phyloP scores from a whole-genome alignment of 2,888 invertebrate species.

The Spatulosminthurus flaviceps region DNA sequence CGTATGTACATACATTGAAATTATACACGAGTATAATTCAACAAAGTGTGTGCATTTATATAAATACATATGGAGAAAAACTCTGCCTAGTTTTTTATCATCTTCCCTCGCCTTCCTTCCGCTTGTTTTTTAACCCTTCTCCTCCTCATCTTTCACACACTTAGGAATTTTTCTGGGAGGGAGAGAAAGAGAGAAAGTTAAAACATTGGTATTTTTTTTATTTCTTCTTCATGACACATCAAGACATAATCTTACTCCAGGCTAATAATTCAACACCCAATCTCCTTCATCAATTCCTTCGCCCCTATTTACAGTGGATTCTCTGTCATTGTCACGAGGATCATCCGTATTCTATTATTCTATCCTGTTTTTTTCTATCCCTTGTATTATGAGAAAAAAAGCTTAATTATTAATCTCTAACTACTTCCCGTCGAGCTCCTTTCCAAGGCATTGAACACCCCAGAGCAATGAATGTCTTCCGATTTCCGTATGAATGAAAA shows the following conservation, averaged over 20 bases:
- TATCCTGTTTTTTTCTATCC: background rate
- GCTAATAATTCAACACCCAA: conserved; percentile 18
- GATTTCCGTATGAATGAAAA: too few species aligned
- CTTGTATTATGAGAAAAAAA: too few species aligned
- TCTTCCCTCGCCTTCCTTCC: conserved; percentile 23
- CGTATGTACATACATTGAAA: too few species aligned
- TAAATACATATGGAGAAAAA: background rate
- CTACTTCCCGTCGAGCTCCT: too few species aligned
- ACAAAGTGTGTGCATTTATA: background rate
- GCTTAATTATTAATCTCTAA: too few species aligned
- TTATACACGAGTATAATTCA: too few species aligned
- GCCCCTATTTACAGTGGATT: background rate
- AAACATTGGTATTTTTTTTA: conserved; percentile 42
- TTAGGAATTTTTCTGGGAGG: background rate
- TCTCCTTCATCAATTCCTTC: conserved; percentile 5
- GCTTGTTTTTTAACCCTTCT: conserved; percentile 22
- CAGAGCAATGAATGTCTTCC: too few species aligned
- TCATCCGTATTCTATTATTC: background rate
- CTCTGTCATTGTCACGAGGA: background rate
- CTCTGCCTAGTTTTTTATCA: background rate
- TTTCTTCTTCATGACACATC: conserved; percentile 37
- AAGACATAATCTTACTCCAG: conserved; percentile 46
- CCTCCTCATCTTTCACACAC: conserved; percentile 5
- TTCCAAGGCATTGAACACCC: too few species aligned
- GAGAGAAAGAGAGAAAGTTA: background rate